A percentile compares a stretch with the other conserved stretches of the same genome.
These are phyloP conservation scores for Upupa epops DNA, from an alignment of 2,113 vertebrate genomes.

Conservation along the genomic window DNA sequence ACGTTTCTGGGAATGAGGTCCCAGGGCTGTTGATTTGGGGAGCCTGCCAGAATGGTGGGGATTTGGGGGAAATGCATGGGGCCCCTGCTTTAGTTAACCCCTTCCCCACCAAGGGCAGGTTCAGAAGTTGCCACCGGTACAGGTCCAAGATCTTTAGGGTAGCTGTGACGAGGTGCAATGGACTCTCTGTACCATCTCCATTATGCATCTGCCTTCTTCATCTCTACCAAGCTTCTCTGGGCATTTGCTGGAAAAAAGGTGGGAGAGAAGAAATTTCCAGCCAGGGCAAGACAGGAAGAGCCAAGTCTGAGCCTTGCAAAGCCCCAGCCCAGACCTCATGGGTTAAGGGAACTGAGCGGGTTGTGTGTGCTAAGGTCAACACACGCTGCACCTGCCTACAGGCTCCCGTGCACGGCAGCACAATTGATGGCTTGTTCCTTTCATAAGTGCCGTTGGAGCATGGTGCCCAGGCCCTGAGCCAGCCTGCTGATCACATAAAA, in stretches of 20 bases:
- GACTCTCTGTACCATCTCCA: rapidly evolving
- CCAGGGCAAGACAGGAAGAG: not conserved
- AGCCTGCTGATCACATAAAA: conserved; percentile 85
- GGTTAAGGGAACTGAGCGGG: conserved; percentile 57
- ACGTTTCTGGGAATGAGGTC: conserved; percentile 63
- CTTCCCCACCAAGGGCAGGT: not conserved
- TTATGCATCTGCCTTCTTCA: rapidly evolving
- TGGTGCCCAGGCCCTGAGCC: conserved; percentile 77
- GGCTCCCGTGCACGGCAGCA: conserved; percentile 70
- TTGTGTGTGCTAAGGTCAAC: conserved; percentile 63
- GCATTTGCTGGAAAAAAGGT: not conserved
- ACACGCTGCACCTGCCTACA: conserved; percentile 72
- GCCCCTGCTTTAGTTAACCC: conserved; percentile 46
- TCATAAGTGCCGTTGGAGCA: conserved; percentile 72
- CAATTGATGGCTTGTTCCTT: conserved; percentile 81
- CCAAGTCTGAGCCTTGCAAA: not conserved
- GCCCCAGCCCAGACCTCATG: conserved; percentile 14
- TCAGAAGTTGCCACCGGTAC: rapidly evolving
- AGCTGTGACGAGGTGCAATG: rapidly evolving
- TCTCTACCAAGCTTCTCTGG: not conserved
- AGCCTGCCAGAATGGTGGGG: conserved; percentile 68
- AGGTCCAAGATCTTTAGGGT: not conserved
- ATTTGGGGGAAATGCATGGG: conserved; percentile 50
- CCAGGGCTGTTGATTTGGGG: conserved; percentile 70
- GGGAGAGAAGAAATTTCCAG: not conserved